Base-by-base conservation (phyloP, 2,797 vertebrate species). In the Crax fasciolata region DNA sequence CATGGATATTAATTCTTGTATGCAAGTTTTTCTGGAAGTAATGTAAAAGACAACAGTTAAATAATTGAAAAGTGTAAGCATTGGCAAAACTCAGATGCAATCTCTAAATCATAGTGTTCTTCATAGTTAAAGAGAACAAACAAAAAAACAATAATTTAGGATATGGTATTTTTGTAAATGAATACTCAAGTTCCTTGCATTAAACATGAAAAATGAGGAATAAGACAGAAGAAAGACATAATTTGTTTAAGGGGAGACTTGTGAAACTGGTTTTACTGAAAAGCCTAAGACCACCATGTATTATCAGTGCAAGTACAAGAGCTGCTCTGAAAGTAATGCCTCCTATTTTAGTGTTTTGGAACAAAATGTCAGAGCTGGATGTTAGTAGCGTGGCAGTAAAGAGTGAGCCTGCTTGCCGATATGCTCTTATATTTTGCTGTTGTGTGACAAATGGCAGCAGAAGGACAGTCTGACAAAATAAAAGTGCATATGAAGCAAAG, bases 111-210 rank as follows among this genome's bases (percentile, higher is more conserved):
- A 38, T 43, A 1, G 9, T 35, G 6, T 25, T 79, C 12, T 74
- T 54, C 41, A 32, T 28, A n/a, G 10, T 38, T 67, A 75, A 52
- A 71, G 10, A 4, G 13, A 74, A 87, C 13, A 65, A 43, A 1
- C 46, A 51, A 55, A 11, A 16, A 44, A 44, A 16, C 3, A 49
- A 52, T 49, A 58, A 58, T 30, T 71, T 54, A 67, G 6, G 9
- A 32, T 49, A 73, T 10, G 0, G 4, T 1, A 0, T 4, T 30
- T 46, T 52, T 67, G 28, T 14, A 13, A 87, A 61, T 17, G 13
- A 58, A 32, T 58, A 46, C 2, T 61, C 10, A 58, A 38, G 3
- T 20, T 65, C 41, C 82, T 85, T 71, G 13, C 12, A 20, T 75
- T 62, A 79, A 14, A 59, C 3, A 17, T 68, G n/a, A 83, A 78